Conservation (phyloP, 2,888 invertebrate species). For the Caenorhabditis zanzibari region DNA sequence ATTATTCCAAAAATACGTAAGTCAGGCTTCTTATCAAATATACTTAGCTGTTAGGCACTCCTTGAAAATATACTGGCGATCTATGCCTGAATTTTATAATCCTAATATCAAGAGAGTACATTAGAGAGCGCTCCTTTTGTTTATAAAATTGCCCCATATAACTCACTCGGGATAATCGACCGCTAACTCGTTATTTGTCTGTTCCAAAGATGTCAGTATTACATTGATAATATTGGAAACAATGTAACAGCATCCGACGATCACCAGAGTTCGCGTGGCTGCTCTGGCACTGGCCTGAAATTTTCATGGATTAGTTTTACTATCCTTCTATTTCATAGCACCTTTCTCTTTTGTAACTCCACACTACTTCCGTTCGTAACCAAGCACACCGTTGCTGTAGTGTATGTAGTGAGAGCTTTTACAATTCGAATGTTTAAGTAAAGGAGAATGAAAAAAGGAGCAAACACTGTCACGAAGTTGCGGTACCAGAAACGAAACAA, state of each 20-base stretch:
- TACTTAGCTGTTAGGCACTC: too few species aligned
- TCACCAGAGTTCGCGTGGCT: conserved; percentile 81
- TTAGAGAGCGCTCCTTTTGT: too few species aligned
- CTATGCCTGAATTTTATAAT: too few species aligned
- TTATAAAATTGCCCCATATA: not conserved
- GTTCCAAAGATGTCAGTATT: conserved; percentile 79
- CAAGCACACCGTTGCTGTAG: conserved; percentile 58
- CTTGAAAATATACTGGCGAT: too few species aligned
- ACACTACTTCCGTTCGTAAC: conserved; percentile 50
- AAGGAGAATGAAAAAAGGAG: conserved; percentile 81
- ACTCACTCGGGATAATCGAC: conserved; percentile 64
- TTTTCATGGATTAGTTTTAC: not conserved
- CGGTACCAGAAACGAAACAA: conserved; percentile 80
- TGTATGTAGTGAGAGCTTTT: conserved; percentile 63
- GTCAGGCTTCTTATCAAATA: too few species aligned
- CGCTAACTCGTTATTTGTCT: conserved; percentile 75
- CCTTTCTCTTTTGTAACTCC: conserved; percentile 62
- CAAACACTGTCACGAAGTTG: conserved; percentile 81
- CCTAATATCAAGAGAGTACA: too few species aligned
- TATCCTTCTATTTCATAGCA: not conserved
- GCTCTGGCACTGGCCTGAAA: conserved; percentile 76
- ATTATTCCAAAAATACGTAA: too few species aligned
- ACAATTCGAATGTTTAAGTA: conserved; percentile 80
- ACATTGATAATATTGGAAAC: conserved; percentile 81
- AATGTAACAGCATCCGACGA: conserved; percentile 81